Base-by-base conservation (phyloP, 2,888 invertebrate genomes). In the Eulithis prunata region DNA sequence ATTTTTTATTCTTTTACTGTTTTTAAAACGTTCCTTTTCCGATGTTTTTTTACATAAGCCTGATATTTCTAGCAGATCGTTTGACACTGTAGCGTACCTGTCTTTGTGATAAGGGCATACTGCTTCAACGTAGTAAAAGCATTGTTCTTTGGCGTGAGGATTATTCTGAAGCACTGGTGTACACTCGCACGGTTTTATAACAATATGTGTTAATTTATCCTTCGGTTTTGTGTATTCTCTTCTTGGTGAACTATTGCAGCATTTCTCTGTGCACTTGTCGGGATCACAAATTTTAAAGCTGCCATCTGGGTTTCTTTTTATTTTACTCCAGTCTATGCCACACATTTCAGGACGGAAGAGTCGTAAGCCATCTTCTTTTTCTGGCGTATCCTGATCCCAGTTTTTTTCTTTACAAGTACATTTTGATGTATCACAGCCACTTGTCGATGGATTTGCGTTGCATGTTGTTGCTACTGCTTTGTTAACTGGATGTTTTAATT, bases 401-500 rank as follows among this genome's bases (percentile, higher is more conserved):
- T 5, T 51, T n/a, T 5, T 49, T 32, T 79, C 75, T 52, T 72
- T 62, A 67, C 84, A 86, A 36, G 79, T 69, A 71, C 84, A 86
- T 73, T 82, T 79, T 0, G 75, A 72, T 49, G 68, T 4, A 57
- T 81, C 75, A 68, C 85, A 86, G 8, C 47, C 63, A 62, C 57
- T 69, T 43, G 72, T 64, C 43, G 74, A 71, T 28, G 74, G 73
- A 12, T 69, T 62, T 12, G 69, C 76, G 60, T 82, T 76, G 66
- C 79, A 84, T 55, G 75, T 78, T 54, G 86, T 85, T 32, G 81
- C 66, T 46, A 83, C 76, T 14, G 72, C 72, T 76, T 82, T 87
- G 68, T 80, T 73, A 7, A 69, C 68, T 32, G 77, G 74, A 46
- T 53, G 57, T 38, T 73, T 61, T 5, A 78, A 60, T 49, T 65